Percentiles rank a stretch among this genome's conserved stretches.
Conservation (phyloP, 2,888 invertebrate species). For the Neoascia interrupta region DNA sequence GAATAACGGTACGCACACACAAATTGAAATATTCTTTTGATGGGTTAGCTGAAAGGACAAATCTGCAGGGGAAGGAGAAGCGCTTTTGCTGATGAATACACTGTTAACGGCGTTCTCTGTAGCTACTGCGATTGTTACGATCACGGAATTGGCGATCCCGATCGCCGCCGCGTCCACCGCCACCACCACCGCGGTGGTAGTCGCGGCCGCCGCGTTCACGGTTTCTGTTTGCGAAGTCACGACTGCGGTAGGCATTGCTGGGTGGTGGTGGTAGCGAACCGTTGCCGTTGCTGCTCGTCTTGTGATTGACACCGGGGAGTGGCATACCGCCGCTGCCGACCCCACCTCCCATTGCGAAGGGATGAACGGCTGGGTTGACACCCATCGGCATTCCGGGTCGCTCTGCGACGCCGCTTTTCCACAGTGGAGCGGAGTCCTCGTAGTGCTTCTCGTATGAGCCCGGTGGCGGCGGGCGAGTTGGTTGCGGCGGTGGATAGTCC, state of each 20-base stretch:
- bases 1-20: constrained; percentile 67
- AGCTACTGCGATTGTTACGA: constrained; percentile 74
- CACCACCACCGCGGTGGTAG: constrained; percentile 73
- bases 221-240: constrained; percentile 75
- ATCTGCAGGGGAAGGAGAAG: neutral
- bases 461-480: constrained; percentile 80
- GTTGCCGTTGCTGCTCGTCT: constrained; percentile 69
- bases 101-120: constrained; percentile 73
- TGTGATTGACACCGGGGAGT: constrained; percentile 63
- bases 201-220: constrained; percentile 76
- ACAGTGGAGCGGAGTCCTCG: constrained; percentile 82
- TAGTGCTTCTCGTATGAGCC: constrained; percentile 88
- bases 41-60: constrained; percentile 6
- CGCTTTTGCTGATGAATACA: neutral
- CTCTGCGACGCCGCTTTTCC: constrained; percentile 77
- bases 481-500: constrained; percentile 85
- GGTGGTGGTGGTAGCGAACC: constrained; percentile 36
- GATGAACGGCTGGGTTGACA: constrained; percentile 70
- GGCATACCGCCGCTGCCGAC: constrained; percentile 66
- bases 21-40: constrained; percentile 31
- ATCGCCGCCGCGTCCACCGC: constrained; percentile 77
- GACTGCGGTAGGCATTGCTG: constrained; percentile 75
- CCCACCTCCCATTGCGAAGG: constrained; percentile 64
- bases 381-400: constrained; percentile 75
- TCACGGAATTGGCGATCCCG: constrained; percentile 81